These are phyloP conservation scores for Scarus forsteni DNA, from an alignment of 2,797 vertebrate species.

Conservation along the genomic window DNA sequence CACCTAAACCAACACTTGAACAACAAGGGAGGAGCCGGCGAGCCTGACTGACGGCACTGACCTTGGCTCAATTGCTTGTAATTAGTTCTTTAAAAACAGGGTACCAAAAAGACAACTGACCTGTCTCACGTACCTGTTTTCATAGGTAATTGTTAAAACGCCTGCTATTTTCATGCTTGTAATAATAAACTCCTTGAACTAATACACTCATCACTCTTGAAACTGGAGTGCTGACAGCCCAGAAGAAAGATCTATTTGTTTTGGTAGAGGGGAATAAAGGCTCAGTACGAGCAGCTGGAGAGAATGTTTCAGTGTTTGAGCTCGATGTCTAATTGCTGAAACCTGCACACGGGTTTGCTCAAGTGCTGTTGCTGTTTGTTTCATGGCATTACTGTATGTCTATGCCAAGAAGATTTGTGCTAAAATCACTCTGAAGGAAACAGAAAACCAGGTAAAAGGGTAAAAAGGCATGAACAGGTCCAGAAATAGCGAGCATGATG, in stretches of 20 bases:
- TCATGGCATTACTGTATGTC: slow-evolving; percentile 38
- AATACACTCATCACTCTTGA: slow-evolving; percentile 81
- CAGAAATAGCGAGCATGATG: slow-evolving; percentile 73
- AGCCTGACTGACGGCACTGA: slow-evolving; percentile 88
- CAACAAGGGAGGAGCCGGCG: slow-evolving; percentile 86
- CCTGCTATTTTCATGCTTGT: slow-evolving; percentile 79
- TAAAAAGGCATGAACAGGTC: slow-evolving; percentile 56
- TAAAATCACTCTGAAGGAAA: slow-evolving; percentile 53
- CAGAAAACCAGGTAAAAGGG: slow-evolving; percentile 36
- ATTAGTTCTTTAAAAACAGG: slow-evolving; percentile 91
- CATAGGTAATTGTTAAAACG: slow-evolving; percentile 82
- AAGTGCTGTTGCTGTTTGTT: slow-evolving; percentile 15
- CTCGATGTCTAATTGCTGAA: slow-evolving; percentile 58
- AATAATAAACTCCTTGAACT: slow-evolving; percentile 82
- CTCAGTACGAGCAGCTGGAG: slow-evolving; percentile 45
- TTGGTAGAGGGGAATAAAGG: slow-evolving; percentile 34
- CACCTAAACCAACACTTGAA: slow-evolving; percentile 86
- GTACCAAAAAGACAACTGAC: slow-evolving; percentile 78
- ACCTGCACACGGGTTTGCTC: slow-evolving; percentile 45
- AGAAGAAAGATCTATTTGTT: slow-evolving; percentile 75
- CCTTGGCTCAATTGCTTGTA: slow-evolving; percentile 96
- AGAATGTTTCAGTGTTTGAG: slow-evolving; percentile 60
- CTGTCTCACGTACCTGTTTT: slow-evolving; percentile 80
- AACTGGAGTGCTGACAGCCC: slow-evolving; percentile 67
- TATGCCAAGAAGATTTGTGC: slow-evolving; percentile 40